phyloP scores from a whole-genome alignment of 1,140 invertebrate species.

The Leptinotarsa undecemlineata region DNA sequence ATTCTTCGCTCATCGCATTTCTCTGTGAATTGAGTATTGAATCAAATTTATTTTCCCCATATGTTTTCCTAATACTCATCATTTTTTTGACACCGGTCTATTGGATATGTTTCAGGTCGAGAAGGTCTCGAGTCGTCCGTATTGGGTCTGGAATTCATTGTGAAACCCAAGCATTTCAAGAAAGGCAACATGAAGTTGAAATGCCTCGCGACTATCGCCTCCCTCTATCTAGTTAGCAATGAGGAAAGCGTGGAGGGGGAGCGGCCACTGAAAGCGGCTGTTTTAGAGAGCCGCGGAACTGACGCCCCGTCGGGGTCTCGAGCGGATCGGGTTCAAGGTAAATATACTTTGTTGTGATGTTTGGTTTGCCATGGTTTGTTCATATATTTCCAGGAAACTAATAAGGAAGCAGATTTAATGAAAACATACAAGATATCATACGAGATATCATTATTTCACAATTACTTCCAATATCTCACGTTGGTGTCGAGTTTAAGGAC shows the following conservation, averaged over 20 bases:
- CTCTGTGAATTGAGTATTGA: no score
- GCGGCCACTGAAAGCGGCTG: constrained; percentile 64
- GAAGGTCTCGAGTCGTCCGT: constrained; percentile 74
- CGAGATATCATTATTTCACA: no score
- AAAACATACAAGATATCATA: no score
- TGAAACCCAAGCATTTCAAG: constrained; percentile 75
- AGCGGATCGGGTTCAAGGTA: constrained; percentile 63
- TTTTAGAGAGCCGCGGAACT: constrained; percentile 67
- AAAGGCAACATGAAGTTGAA: constrained; percentile 83
- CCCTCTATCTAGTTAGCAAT: constrained; percentile 79
- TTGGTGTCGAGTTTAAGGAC: no score
- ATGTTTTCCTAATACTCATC: no score
- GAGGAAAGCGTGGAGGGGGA: constrained; percentile 80
- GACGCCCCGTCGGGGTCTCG: constrained; percentile 57
- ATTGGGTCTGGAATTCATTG: constrained; percentile 68
- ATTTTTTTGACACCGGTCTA: not conserved
- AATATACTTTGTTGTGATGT: not conserved
- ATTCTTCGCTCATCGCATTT: no score
- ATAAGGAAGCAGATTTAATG: no score
- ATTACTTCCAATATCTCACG: no score
- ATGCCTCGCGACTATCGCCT: constrained; percentile 84
- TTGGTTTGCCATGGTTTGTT: no score
- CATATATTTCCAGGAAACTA: no score
- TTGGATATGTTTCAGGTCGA: constrained; percentile 49
- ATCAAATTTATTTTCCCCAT: no score